Conservation (phyloP, 2,113 vertebrate genomes). For the Vulpes vulpes region DNA sequence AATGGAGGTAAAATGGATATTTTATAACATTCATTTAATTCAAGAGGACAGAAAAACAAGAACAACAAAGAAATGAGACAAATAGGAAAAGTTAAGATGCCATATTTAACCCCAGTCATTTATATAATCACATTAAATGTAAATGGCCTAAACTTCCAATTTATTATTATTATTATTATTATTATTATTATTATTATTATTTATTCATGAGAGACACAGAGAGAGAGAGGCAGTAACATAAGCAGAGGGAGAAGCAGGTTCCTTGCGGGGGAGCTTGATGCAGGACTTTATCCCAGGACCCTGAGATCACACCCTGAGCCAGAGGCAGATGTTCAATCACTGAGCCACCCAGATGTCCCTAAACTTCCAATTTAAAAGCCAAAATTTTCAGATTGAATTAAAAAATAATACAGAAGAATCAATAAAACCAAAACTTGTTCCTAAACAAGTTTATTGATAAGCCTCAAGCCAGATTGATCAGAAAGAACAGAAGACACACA, state of each 20-base stretch:
- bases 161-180: too few relatives aligned
- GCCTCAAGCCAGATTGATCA: not conserved
- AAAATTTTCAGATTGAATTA: not conserved
- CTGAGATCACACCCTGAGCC: too few relatives aligned
- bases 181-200: too few relatives aligned
- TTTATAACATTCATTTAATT: not conserved
- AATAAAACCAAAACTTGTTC: not conserved
- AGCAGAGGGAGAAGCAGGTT: too few relatives aligned
- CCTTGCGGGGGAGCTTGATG: too few relatives aligned
- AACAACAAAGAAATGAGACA: not conserved
- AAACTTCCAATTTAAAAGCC: not conserved
- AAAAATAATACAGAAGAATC: not conserved
- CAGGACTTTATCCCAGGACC: too few relatives aligned
- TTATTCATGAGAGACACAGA: too few relatives aligned
- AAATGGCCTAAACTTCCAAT: not conserved
- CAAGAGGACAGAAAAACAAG: not conserved
- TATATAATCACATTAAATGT: not conserved
- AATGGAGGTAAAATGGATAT: not conserved
- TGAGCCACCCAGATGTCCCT: too few relatives aligned
- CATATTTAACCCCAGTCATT: not conserved
- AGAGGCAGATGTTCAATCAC: too few relatives aligned
- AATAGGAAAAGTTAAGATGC: not conserved
- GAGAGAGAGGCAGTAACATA: too few relatives aligned
- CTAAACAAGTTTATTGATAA: not conserved
- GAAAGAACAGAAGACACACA: not conserved